Evolutionary conservation across 2,797 vertebrate species (phyloP), one percentile per base, ranked within the genome.

Genomic region (Enteromius afrohamiltoni): DNA sequence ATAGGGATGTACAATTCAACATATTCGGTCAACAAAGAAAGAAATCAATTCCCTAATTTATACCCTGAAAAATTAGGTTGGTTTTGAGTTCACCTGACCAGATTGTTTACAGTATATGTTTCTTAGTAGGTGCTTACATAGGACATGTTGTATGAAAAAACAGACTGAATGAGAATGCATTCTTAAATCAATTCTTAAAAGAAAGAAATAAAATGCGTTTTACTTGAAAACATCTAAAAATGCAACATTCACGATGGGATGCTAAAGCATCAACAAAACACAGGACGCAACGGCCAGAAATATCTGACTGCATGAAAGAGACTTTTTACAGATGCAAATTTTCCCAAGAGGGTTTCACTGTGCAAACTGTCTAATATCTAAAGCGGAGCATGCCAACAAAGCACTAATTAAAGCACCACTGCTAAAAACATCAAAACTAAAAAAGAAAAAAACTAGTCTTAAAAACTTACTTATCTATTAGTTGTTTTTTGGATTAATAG

Each of bases 281-380:
- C 19, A 37, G 49, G 31, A 55, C 55, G 49, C 49, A 55, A 75
- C 0, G 11, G 73, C 31, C 6, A 34, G 11, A 75, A 6, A 75
- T 37, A 23, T 75, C 31, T 16, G 21, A 37, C 13, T n/a, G 71
- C 49, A 53, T 37, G 29, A 74, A 74, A 53, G 21, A 3, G 11
- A 6, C 49, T 55, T 75, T 55, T 75, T 55, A 37, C 53, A 75
- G 13, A 75, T 55, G 49, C 51, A 23, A 75, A 55, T 75, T 73
- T 75, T 55, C 73, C 73, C 31, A 55, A 75, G 51, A 55, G 73
- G 49, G 31, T 55, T 75, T 55, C 37, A 75, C 71, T 55, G 71
- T 55, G 31, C 71, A 75, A 55, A 75, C 71, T 16, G 71, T 75
- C 71, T n/a, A 23, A 55, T 21, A 75, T 75, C 51, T 55, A 75